Evolutionary conservation across 2,113 vertebrate genomes (phyloP), one percentile per base, ranked within the genome.

Genomic region (human): DNA sequence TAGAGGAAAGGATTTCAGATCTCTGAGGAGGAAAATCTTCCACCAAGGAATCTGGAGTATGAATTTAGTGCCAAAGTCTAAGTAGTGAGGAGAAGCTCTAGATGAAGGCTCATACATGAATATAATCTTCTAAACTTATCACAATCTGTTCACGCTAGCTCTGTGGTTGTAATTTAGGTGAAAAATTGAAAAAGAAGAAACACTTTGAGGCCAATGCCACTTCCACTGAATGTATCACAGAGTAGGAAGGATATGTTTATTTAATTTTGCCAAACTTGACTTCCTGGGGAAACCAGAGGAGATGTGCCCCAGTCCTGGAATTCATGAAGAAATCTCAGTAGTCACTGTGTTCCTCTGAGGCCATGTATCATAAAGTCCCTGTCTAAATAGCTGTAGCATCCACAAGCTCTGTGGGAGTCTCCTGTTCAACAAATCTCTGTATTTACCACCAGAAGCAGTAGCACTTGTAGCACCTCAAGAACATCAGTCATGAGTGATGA

Each of bases 61-160:
- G 52, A 25, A 73, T 11, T 80, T 85, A 38, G 16, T 45, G 23
- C 38, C 8, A 7, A 86, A 90, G 59, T 59, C 10, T 78, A 35
- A 68, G 5, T 25, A 50, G 2, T 59, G 17, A 32, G 14, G 52
- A 59, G 50, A 75, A 57, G 27, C 43, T 27, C 40, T 25, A 2
- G 22, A n/a, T 20, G 0, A 27, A 79, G 9, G n/a, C 55, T 17
- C 20, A 18, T 84, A 78, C 35, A 6, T 55, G 14, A 76, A 6
- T 30, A 40, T 22, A 17, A 83, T 57, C 25, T 64, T 23, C 40
- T 55, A 59, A 88, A 57, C 13, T 48, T 68, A 23, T 8, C 10
- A 25, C 35, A 52, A 0, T 4, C 18, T 59, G 35, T 20, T 43
- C 8, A 48, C 48, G 38, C 43, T 3, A 2, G 4, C 16, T 14